These are phyloP conservation scores for Lasius platythorax DNA, from an alignment of 2,888 invertebrate species.

Conservation along the genomic window DNA sequence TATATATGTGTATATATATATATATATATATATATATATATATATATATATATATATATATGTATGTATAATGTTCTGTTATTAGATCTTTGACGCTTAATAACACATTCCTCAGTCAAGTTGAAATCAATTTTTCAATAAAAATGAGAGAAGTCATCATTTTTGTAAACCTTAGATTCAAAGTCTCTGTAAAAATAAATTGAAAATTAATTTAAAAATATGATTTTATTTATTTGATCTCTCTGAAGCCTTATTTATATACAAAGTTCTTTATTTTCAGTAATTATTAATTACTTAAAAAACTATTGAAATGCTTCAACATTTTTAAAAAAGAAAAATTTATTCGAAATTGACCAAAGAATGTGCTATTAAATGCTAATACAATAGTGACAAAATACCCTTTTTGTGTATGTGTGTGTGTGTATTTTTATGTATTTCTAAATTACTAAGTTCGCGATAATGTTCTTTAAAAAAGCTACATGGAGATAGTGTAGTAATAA, in stretches of 20 bases:
- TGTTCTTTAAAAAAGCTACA: conserved; percentile 17
- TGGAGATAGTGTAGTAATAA: conserved; percentile 2
- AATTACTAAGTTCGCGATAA: conserved; percentile 25
- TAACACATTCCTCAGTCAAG: background rate
- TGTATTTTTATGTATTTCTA: background rate
- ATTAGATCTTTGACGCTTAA: background rate
- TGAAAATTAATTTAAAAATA: background rate
- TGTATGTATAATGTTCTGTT: background rate
- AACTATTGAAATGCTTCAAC: background rate
- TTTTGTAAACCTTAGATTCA: background rate
- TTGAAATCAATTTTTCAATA: background rate
- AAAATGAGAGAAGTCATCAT: background rate
- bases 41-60: background rate
- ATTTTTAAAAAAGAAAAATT: background rate
- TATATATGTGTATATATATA: background rate
- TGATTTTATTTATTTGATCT: background rate
- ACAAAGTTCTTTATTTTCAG: background rate
- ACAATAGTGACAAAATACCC: background rate
- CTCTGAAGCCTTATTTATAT: background rate
- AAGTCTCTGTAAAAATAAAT: background rate
- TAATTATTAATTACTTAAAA: background rate
- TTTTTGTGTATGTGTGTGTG: background rate
- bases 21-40: conserved; percentile 15
- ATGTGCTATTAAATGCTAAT: background rate
- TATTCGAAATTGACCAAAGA: background rate